Base-by-base conservation (phyloP, 2,888 invertebrate genomes). In the Amphipoea lucens region DNA sequence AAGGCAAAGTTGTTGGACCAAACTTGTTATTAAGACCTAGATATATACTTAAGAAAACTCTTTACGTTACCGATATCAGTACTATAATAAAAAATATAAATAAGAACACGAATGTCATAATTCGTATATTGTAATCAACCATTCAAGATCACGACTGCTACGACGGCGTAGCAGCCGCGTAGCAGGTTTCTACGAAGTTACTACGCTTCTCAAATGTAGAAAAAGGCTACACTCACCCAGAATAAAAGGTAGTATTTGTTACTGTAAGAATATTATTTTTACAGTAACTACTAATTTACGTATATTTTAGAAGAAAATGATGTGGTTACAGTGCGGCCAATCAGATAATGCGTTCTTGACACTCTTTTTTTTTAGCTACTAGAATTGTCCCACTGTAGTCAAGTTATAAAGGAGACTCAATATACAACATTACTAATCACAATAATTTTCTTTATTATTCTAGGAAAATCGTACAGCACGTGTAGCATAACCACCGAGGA, bases 81-180 rank as follows among this genome's bases (percentile, higher is more conserved):
- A 51, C 11, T 57, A 14, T 29, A 29, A 5, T 36, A 36, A 63
- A 63, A n/a, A 42, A 42, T 17, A 66, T 20, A 4, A 20, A 36
- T 36, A 23, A 11, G 40, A 12, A 23, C 2, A 40, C 11, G 1
- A 17, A 36, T 20, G 2, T 20, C 17, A 40, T 3, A 20, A 45
- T n/a, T 3, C 17, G 9, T 36, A 40, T 36, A 57, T 23, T 0
- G 20, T 9, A 17, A 36, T 20, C 20, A 20, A 67, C 11, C 20
- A 36, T 36, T 29, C 3, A 23, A 17, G 29, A 5, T 9, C n/a
- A 14, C 17, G 14, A 23, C 29, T 4, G 63, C 70, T 80, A 79
- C 79, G 63, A 17, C 0, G 4, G 6, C 51, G 82, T 82, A 79
- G 1, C 14, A 79, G 0, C 14, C 12, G n/a, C 14, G 29, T 62